Evolutionary conservation across 2,797 vertebrate species (phyloP).

Genomic region (Graptemys geographica): DNA sequence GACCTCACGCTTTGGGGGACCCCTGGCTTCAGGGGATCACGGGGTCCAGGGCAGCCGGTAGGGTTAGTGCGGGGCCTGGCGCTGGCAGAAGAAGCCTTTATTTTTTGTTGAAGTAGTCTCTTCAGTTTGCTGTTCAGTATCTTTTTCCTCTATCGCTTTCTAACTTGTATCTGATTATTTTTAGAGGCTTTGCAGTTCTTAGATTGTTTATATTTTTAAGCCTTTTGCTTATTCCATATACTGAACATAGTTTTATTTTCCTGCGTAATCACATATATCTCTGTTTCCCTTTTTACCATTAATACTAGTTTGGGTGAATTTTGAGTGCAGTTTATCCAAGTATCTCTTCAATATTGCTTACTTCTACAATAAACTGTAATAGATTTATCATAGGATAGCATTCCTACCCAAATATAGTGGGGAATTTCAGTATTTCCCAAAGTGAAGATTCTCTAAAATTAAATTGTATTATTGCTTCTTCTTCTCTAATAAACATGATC

Average conservation of each 20-base stretch:
- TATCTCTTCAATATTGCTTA: not conserved
- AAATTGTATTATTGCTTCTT: not conserved
- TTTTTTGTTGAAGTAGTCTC: not conserved
- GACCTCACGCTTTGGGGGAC: no score
- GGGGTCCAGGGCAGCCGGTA: no score
- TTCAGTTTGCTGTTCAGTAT: not conserved
- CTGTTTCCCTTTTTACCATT: not conserved
- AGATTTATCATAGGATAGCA: not conserved
- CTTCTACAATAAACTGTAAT: not conserved
- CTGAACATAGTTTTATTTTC: not conserved
- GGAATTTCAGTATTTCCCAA: not conserved
- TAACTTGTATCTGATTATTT: not conserved
- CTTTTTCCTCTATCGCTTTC: not conserved
- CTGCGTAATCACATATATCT: not conserved
- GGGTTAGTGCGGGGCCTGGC: no score
- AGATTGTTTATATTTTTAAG: not conserved
- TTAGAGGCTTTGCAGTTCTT: not conserved
- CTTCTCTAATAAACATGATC: not conserved
- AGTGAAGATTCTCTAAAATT: not conserved
- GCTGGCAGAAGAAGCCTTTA: not conserved
- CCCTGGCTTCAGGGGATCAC: no score
- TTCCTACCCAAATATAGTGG: not conserved
- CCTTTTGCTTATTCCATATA: not conserved
- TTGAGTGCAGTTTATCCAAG: not conserved
- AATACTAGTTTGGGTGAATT: not conserved